Conservation (phyloP, 1,140 invertebrate species). For the Procambarus clarkii region DNA sequence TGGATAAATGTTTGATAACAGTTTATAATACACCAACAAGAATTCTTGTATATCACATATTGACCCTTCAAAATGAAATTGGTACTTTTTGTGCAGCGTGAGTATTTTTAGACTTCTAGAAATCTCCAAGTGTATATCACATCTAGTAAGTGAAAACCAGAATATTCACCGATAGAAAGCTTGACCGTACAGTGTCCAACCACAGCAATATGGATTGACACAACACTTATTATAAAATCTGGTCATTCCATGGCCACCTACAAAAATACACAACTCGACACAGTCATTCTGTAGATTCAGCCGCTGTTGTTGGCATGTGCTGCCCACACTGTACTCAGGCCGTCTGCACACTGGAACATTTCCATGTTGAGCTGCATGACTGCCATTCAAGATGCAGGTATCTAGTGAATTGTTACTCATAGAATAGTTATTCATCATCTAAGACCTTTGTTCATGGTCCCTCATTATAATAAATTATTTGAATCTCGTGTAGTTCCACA, state of each 20-base stretch:
- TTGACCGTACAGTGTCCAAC: constrained; percentile 39
- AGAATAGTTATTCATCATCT: not conserved
- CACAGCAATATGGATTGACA: constrained; percentile 53
- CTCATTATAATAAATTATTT: not conserved
- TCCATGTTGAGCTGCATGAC: not conserved
- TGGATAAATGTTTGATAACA: constrained; percentile 32
- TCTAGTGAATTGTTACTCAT: not conserved
- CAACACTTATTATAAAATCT: constrained; percentile 59
- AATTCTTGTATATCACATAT: constrained; percentile 35
- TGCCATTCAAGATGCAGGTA: not conserved
- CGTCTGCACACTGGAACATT: not conserved
- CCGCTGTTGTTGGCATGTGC: not conserved
- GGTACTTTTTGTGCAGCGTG: constrained; percentile 24
- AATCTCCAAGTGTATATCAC: constrained; percentile 61
- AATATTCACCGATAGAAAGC: constrained; percentile 63
- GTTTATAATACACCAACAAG: constrained; percentile 48
- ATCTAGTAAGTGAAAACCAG: constrained; percentile 60
- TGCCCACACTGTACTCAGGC: not conserved
- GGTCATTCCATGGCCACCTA: constrained; percentile 55
- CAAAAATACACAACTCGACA: constrained; percentile 47
- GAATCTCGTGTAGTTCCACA: not conserved
- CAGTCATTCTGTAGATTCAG: not conserved
- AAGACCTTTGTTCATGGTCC: not conserved
- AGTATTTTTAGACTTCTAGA: constrained; percentile 48
- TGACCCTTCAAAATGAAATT: constrained; percentile 39